Conservation (phyloP, 2,888 invertebrate species). For the Drosophila greeni region DNA sequence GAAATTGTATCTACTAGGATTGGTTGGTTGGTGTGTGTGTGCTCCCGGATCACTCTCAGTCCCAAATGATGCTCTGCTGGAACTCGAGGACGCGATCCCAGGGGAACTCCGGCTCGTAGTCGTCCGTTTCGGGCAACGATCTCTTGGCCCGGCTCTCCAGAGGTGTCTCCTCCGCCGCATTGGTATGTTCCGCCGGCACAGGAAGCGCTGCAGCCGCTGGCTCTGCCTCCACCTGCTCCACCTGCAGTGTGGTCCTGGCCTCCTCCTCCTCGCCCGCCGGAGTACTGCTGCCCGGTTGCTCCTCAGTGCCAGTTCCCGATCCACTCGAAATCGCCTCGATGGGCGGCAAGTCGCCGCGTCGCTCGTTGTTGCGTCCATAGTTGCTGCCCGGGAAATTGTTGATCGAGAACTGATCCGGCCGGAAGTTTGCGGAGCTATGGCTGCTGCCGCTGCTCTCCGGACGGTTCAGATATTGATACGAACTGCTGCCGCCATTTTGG, state of each 20-base stretch:
- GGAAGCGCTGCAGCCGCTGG: conserved; percentile 44
- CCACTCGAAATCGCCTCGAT: conserved; percentile 70
- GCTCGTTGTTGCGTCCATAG: conserved; percentile 77
- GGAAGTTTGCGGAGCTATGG: conserved; percentile 70
- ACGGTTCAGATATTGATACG: conserved; percentile 78
- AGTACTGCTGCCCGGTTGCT: conserved; percentile 65
- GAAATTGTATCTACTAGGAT: conserved; percentile 58
- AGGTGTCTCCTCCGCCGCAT: conserved; percentile 46
- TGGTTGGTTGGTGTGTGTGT: conserved; percentile 2
- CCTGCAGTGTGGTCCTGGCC: conserved; percentile 65
- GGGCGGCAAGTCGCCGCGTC: conserved; percentile 74
- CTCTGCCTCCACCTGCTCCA: conserved; percentile 35
- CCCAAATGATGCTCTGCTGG: conserved; percentile 85
- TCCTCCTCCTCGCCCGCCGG: conserved; percentile 62
- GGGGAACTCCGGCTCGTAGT: conserved; percentile 84
- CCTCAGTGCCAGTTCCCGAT: conserved; percentile 40
- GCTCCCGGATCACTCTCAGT: conserved; percentile 71
- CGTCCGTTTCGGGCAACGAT: conserved; percentile 60
- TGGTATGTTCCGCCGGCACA: conserved; percentile 23
- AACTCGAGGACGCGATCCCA: conserved; percentile 88
- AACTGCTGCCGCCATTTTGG: conserved; percentile 64
- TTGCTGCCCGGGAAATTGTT: conserved; percentile 75
- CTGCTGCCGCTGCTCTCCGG: conserved; percentile 74
- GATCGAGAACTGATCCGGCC: conserved; percentile 73
- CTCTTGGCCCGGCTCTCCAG: conserved; percentile 59